phyloP scores from a whole-genome alignment of 2,113 vertebrate genomes.

The Ochotona princeps region DNA sequence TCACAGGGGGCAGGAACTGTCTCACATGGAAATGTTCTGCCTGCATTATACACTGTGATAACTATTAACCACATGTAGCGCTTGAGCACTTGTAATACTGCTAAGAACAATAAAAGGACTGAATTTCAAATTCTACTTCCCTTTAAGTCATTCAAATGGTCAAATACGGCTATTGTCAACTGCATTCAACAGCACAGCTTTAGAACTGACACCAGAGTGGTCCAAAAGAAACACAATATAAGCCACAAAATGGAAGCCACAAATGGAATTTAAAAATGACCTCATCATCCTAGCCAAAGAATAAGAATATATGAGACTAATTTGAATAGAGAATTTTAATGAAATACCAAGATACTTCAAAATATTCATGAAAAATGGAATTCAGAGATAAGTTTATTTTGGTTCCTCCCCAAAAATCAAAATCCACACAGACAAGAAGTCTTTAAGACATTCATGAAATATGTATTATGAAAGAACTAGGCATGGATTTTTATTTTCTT shows the following conservation, averaged over 20 bases:
- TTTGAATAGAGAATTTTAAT: slow-evolving; percentile 34
- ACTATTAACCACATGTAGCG: background rate
- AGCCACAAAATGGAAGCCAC: background rate
- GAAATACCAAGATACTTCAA: background rate
- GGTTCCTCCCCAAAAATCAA: too few relatives aligned
- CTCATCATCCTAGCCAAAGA: slow-evolving; percentile 7
- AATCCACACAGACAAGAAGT: too few relatives aligned
- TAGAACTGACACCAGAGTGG: background rate
- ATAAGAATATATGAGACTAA: background rate
- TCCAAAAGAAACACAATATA: background rate
- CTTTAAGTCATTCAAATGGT: slow-evolving; percentile 49
- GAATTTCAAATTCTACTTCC: slow-evolving; percentile 24
- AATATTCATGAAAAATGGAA: too few relatives aligned
- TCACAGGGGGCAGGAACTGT: background rate
- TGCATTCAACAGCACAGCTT: background rate
- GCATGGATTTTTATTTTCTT: too few relatives aligned
- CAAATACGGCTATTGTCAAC: background rate
- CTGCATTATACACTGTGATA: too few relatives aligned
- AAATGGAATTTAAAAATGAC: background rate
- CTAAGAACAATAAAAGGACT: background rate
- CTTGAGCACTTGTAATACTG: background rate
- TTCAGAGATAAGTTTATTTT: too few relatives aligned
- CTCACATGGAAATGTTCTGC: background rate
- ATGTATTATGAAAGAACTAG: too few relatives aligned
- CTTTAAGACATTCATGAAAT: too few relatives aligned